Conservation (phyloP, 2,797 vertebrate genomes). For the Kryptolebias ocellatus region DNA sequence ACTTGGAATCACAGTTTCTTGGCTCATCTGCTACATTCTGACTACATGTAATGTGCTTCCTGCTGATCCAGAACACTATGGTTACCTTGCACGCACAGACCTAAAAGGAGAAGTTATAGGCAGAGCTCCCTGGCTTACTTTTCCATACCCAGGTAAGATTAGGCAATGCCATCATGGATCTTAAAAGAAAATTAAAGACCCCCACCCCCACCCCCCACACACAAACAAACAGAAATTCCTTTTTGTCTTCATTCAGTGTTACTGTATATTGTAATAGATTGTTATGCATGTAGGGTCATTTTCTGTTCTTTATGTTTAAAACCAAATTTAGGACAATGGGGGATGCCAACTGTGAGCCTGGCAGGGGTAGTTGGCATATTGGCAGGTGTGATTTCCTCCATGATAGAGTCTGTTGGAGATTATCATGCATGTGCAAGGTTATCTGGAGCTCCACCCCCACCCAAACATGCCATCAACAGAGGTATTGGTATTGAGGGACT, state of each 20-base stretch:
- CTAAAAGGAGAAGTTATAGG: constrained; percentile 84
- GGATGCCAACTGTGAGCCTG: constrained; percentile 89
- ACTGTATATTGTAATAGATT: background rate
- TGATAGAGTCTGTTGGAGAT: constrained; percentile 96
- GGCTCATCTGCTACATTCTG: constrained; percentile 90
- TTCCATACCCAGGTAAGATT: constrained; percentile 93
- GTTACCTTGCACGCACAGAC: constrained; percentile 91
- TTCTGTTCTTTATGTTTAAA: constrained; percentile 17
- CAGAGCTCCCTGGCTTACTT: constrained; percentile 89
- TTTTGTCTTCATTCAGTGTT: too few relatives aligned
- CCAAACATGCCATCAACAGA: constrained; percentile 91
- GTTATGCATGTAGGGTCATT: background rate
- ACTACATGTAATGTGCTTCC: constrained; percentile 87
- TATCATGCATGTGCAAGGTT: constrained; percentile 95
- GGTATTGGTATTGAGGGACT: constrained; percentile 95
- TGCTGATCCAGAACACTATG: constrained; percentile 79
- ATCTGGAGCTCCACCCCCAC: constrained; percentile 91
- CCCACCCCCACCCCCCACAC: too few relatives aligned
- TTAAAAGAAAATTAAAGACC: background rate
- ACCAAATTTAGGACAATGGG: constrained; percentile 90
- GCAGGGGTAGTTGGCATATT: constrained; percentile 94
- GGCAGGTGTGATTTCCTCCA: constrained; percentile 93
- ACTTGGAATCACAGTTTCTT: constrained; percentile 90
- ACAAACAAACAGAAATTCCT: background rate
- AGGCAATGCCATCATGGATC: background rate